phyloP scores from a whole-genome alignment of 2,888 invertebrate genomes.

The Tribolium freemani region DNA sequence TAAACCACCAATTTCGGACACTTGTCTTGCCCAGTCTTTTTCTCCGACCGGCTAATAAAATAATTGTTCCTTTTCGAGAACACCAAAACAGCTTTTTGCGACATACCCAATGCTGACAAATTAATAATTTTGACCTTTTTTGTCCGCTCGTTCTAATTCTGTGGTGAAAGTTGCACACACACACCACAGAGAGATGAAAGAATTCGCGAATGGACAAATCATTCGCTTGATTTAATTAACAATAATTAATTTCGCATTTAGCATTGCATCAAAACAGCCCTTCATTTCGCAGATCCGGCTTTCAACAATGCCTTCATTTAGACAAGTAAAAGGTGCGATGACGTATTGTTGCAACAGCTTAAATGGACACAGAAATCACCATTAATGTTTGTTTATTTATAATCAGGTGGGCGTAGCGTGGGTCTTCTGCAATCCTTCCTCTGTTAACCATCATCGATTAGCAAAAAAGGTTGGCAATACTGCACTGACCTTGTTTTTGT shows the following conservation, averaged over 20 bases:
- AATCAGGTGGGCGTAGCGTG: constrained; percentile 11
- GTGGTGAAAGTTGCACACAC: constrained; percentile 3
- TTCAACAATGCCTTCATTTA: constrained; percentile 35
- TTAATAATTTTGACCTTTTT: constrained; percentile 28
- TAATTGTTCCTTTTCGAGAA: not conserved
- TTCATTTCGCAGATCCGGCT: constrained; percentile 1
- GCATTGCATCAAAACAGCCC: constrained; percentile 11
- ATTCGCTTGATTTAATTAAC: constrained; percentile 11
- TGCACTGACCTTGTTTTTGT: no score
- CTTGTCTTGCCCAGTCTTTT: no score
- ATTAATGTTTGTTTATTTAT: constrained; percentile 34
- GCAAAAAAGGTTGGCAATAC: no score
- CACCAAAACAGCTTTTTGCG: not conserved
- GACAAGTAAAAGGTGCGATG: constrained; percentile 31
- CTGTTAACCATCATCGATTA: not conserved
- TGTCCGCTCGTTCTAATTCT: constrained; percentile 2
- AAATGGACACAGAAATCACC: constrained; percentile 31
- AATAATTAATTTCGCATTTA: not conserved
- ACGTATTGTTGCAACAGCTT: constrained; percentile 31
- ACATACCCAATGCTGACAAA: not conserved
- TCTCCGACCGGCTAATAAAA: no score
- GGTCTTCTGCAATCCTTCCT: constrained; percentile 16
- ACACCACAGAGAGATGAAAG: not conserved
- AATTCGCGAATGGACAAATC: constrained; percentile 5
- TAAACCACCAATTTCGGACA: no score